Percentiles rank a stretch among this genome's conserved stretches.
phyloP scores from a whole-genome alignment of 2,888 invertebrate genomes.

The Mycalesis mineus region DNA sequence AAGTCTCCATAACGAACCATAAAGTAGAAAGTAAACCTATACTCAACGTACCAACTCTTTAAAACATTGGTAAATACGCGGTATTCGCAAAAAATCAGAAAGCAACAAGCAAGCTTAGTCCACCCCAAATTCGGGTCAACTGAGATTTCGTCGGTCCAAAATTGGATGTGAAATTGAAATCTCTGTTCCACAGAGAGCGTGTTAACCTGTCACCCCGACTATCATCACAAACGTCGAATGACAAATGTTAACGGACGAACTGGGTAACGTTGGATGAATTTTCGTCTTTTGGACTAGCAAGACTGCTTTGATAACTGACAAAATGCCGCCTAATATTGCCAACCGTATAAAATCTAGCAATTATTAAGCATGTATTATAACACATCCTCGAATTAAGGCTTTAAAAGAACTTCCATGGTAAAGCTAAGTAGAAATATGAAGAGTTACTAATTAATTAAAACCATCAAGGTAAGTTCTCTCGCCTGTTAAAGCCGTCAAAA shows the following conservation, averaged over 20 bases:
- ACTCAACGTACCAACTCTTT: neutral
- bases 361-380: too few relatives aligned
- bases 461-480: neutral
- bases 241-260: constrained; percentile 10
- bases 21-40: neutral
- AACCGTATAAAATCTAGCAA: too few relatives aligned
- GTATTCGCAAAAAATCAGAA: neutral
- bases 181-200: constrained; percentile 14
- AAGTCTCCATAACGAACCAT: neutral
- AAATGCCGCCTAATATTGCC: too few relatives aligned
- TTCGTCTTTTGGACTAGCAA: neutral
- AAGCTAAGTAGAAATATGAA: too few relatives aligned
- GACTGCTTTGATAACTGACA: too few relatives aligned
- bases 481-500: neutral
- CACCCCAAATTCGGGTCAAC: constrained; percentile 16
- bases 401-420: neutral
- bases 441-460: neutral
- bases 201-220: constrained; percentile 22
- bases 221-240: constrained; percentile 17
- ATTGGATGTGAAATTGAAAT: constrained; percentile 24
- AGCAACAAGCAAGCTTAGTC: constrained; percentile 15
- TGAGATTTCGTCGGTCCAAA: constrained; percentile 14
- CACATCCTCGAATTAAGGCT: too few relatives aligned
- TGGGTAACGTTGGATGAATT: neutral
- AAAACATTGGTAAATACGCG: neutral